Base-by-base conservation (phyloP, 2,113 vertebrate genomes). In the Pseudorasbora parva region DNA sequence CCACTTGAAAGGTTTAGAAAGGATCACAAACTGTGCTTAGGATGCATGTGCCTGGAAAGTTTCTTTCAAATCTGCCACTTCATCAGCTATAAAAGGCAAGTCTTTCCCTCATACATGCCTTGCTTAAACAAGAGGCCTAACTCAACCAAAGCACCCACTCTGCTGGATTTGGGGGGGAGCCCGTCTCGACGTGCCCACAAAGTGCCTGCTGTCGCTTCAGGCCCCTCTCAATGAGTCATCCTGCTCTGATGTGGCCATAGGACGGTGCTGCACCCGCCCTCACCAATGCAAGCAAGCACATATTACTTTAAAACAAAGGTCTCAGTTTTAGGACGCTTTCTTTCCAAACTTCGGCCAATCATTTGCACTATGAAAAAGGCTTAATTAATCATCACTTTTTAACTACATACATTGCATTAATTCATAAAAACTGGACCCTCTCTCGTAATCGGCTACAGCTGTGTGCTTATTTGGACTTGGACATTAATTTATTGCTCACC, bases 401-500 rank as follows among this genome's bases (percentile, higher is more conserved):
- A 84, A 92, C 86, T 89, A 91, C 91, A 91, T 91, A 91, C 92
- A 91, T 92, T 89, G 89, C 89, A 90, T 45, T 91, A 84, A 91
- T 90, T 71, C n/a, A 71, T 23, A 92, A 90, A 93, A 92, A 93
- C 89, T 84, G 84, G 88, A 62, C 64, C 77, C 57, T 60, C 91
- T 89, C 88, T 87, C 86, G 56, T 87, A 57, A 88, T 85, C 86
- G 86, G 89, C 93, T 92, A 91, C 93, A 92, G 92, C 90, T 92
- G 91, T 83, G 78, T 87, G 87, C 88, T 85, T 88, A 91, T 93
- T 92, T 91, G 92, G 87, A 90, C 88, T 91, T 87, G 90, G 91
- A 94, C 93, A 92, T 92, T 90, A 93, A 93, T 92, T 93, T 94
- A 94, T 93, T 93, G 93, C 93, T 94, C 91, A 92, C 91, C 89